Evolutionary conservation across 2,888 invertebrate species (phyloP).

Genomic region (Matsumyia berberina): DNA sequence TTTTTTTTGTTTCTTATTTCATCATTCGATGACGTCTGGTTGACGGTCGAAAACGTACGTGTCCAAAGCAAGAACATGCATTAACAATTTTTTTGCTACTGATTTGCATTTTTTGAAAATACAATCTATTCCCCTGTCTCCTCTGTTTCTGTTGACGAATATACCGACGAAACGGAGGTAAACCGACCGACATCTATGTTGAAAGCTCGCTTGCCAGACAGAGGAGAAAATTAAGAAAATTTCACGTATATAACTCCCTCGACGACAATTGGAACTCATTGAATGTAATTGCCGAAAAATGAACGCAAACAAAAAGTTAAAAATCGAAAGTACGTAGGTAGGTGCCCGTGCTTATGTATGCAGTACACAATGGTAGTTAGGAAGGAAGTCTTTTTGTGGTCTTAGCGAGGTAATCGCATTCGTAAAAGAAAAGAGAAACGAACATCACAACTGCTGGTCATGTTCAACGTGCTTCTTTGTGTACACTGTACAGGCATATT

Average conservation of each 20-base stretch:
- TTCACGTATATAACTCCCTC: slow-evolving; percentile 55
- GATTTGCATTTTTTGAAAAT: slow-evolving; percentile 48
- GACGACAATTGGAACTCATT: slow-evolving; percentile 54
- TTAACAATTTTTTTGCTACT: slow-evolving; percentile 54
- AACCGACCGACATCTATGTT: slow-evolving; percentile 1
- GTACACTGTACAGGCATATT: too few relatives aligned
- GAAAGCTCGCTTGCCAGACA: neutral
- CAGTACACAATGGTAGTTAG: slow-evolving; percentile 3
- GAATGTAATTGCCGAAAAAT: slow-evolving; percentile 48
- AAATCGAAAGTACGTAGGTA: slow-evolving; percentile 52
- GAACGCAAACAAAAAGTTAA: slow-evolving; percentile 25
- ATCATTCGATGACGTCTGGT: slow-evolving; percentile 55
- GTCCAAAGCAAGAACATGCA: slow-evolving; percentile 51
- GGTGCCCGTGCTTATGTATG: neutral
- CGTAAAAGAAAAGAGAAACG: slow-evolving; percentile 5
- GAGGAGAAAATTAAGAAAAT: slow-evolving; percentile 29
- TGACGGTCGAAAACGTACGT: slow-evolving; percentile 40
- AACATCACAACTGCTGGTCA: neutral
- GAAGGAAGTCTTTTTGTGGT: slow-evolving; percentile 33
- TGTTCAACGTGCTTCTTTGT: too few relatives aligned
- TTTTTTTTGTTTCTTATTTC: slow-evolving; percentile 18
- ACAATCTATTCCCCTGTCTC: slow-evolving; percentile 11
- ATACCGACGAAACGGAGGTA: neutral
- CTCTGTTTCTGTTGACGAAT: slow-evolving; percentile 19
- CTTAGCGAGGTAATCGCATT: slow-evolving; percentile 37